Evolutionary conservation across 2,888 invertebrate species (phyloP), one percentile per base, ranked within the genome.

Genomic region (Tillus elongatus): DNA sequence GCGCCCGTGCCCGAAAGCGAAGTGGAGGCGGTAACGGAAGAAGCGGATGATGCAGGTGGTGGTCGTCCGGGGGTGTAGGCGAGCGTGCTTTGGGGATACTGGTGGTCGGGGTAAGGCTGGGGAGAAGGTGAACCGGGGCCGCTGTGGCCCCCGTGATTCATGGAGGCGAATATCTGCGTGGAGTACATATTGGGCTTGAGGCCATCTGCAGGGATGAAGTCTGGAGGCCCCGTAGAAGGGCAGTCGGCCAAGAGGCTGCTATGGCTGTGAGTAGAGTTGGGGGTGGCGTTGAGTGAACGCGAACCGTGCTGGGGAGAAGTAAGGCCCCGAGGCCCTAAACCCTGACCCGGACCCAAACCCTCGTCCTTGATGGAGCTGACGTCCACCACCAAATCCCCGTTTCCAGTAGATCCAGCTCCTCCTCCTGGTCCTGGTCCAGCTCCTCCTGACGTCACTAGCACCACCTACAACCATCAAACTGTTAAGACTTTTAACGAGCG

Each of bases 81-180:
- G 58, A 49, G 51, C 58, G 49, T 64, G 63, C 40, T 66, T 65
- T 55, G 53, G 43, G 56, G 56, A 31, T 50, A 37, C 33, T 30
- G 39, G 30, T 44, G 37, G n/a, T 37, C 40, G 4, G 41, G 37
- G 54, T 71, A 71, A 28, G 78, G 76, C 47, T 74, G 77, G 29
- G 79, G 78, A 48, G 78, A 78, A 42, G 79, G 77, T 36, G 78
- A 75, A 54, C 77, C 78, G 45, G 65, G 66, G 35, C 63, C 64
- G 44, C 64, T 61, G 35, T 60, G 60, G 27, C 56, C 53, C 41
- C 56, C 60, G n/a, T n/a, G n/a, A 52, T 53, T 58, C 67, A 76
- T 75, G 50, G 77, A 72, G 63, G 77, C 73, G 64, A 78, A 79
- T 69, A 79, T 78, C 66, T 79, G 79, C 53, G 77, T 74, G 47